Evolutionary conservation across 2,113 vertebrate species (phyloP), one percentile per base, ranked within the genome.

Genomic region (Mastomys natalensis): DNA sequence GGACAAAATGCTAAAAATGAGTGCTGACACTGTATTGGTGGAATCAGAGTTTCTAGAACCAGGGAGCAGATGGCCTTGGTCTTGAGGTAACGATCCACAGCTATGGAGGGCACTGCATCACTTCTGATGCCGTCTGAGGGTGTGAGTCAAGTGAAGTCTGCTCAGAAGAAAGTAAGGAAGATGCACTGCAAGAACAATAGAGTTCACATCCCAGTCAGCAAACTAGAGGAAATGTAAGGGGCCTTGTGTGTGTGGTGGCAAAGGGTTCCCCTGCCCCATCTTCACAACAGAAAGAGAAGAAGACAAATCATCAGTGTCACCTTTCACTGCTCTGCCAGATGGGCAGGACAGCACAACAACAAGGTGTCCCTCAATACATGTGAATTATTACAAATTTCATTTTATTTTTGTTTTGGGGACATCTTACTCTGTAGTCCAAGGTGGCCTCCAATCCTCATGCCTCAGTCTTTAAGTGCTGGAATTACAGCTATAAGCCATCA

Each of bases 21-120:
- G 2, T 48, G 6, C 16, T 26, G 72, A 53, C 29, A 21, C 6
- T 24, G 10, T 66, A 34, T 11, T 60, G n/a, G 40, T 1, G 31
- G 76, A 58, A 77, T 26, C 24, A 4, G 64, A 37, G 48, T 72
- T n/a, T 86, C 31, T 31, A 16, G 70, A 84, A 45, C 60, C 29
- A 53, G 85, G 37, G 21, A 87, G 34, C 60, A 89, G 37, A 72
- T 24, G 16, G 43, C 31, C 31, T 55, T 72, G 78, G 55, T 58
- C 78, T 66, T 72, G 21, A 21, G 1, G 17, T 37, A 8, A 37
- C 0, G 0, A 29, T 43, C 7, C n/a, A 51, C 17, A 29, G 37
- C 26, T 21, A 1, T 13, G 3, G 62, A 62, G 1, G 34, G 12
- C 2, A 22, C 6, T 58, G 45, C 24, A 0, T 9, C 16, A 22